A percentile compares a stretch with the other conserved stretches of the same genome.
Evolutionary conservation across 2,888 invertebrate genomes (phyloP).

Genomic region (Ennomos erosarius): DNA sequence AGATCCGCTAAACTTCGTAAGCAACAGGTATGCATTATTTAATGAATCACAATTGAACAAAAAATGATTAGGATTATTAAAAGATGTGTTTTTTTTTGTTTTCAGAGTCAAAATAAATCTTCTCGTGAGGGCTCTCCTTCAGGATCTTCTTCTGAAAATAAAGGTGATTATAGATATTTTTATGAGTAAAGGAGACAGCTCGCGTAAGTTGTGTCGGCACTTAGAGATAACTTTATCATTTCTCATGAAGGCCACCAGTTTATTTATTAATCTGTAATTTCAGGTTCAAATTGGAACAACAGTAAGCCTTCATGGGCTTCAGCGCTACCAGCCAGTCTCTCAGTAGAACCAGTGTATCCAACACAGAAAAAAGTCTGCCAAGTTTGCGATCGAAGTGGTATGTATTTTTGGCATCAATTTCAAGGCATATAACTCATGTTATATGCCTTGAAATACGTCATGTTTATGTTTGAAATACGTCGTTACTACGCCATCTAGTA

Average conservation of each 20-base stretch:
- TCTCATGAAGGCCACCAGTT: not conserved
- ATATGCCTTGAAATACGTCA: too few relatives aligned
- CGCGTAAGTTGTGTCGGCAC: too few relatives aligned
- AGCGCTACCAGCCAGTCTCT: constrained; percentile 70
- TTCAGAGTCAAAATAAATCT: constrained; percentile 68
- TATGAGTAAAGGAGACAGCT: too few relatives aligned
- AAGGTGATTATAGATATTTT: constrained; percentile 51
- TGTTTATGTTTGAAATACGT: too few relatives aligned
- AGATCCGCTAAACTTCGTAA: constrained; percentile 86
- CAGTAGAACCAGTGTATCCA: constrained; percentile 73
- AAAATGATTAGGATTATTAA: not conserved
- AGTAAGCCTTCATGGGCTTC: constrained; percentile 71
- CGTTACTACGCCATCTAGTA: too few relatives aligned
- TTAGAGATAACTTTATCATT: too few relatives aligned
- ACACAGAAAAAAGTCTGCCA: constrained; percentile 74
- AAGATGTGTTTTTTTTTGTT: constrained; percentile 11
- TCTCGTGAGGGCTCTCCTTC: constrained; percentile 79
- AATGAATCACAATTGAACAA: too few relatives aligned
- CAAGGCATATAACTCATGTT: too few relatives aligned
- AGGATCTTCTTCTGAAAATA: constrained; percentile 74
- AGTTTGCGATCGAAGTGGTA: constrained; percentile 77
- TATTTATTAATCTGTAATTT: constrained; percentile 11
- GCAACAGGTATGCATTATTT: constrained; percentile 71
- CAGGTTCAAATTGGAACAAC: constrained; percentile 57
- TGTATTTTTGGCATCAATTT: too few relatives aligned